Evolutionary conservation across 1,140 invertebrate species (phyloP).

Genomic region (Dryas iulia): DNA sequence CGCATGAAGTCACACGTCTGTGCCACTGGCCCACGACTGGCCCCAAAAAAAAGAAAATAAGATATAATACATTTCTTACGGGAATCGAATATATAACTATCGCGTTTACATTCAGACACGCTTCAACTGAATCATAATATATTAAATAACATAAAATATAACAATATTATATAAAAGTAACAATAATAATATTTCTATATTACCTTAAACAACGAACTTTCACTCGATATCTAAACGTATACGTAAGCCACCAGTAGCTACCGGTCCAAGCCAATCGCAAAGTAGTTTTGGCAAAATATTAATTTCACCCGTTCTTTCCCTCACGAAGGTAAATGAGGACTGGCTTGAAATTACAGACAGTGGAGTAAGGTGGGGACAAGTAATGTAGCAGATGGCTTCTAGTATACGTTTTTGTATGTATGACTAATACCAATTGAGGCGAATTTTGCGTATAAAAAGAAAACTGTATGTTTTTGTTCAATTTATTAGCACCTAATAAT

Average conservation of each 20-base stretch:
- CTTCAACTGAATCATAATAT: too few relatives aligned
- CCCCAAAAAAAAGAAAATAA: too few relatives aligned
- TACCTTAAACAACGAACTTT: constrained; percentile 18
- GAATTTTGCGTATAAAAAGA: too few relatives aligned
- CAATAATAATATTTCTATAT: neutral
- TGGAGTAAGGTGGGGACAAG: constrained; percentile 12
- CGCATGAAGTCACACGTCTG: too few relatives aligned
- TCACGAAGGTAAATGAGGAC: constrained; percentile 5
- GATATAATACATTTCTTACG: too few relatives aligned
- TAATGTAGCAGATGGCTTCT: neutral
- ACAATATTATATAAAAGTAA: neutral
- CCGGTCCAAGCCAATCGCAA: neutral
- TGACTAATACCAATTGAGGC: too few relatives aligned
- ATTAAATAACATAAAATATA: neutral
- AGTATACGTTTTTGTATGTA: too few relatives aligned
- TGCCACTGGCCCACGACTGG: too few relatives aligned
- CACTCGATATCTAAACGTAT: constrained; percentile 6
- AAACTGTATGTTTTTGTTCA: too few relatives aligned
- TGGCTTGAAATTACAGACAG: constrained; percentile 5
- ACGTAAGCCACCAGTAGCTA: constrained; percentile 6
- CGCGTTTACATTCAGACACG: too few relatives aligned
- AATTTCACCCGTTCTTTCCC: neutral
- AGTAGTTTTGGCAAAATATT: neutral
- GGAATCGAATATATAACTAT: too few relatives aligned
- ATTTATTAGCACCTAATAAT: too few relatives aligned